Evolutionary conservation across 2,797 vertebrate species (phyloP).

Genomic region (Sardinella longiceps): DNA sequence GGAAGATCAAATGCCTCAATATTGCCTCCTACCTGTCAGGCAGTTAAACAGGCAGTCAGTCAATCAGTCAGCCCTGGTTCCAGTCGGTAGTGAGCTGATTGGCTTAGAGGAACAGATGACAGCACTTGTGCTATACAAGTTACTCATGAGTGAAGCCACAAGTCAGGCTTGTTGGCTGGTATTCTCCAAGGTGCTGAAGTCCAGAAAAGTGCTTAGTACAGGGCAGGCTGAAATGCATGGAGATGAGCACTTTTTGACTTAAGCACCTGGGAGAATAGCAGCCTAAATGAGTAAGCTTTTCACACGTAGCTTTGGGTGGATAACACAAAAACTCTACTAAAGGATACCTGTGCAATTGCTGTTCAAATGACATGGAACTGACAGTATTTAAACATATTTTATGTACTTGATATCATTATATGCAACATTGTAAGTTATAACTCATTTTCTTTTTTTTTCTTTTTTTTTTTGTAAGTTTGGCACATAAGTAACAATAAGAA

Average conservation of each 20-base stretch:
- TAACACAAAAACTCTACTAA: constrained; percentile 40
- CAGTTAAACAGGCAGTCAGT: neutral
- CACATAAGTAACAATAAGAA: constrained; percentile 69
- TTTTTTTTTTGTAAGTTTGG: constrained; percentile 62
- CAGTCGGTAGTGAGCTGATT: neutral
- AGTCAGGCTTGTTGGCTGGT: neutral
- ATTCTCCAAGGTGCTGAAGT: no score
- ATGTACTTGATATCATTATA: constrained; percentile 50
- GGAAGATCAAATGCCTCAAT: neutral
- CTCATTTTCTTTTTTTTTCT: constrained; percentile 55
- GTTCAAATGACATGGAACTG: constrained; percentile 64
- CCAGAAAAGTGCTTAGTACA: no score
- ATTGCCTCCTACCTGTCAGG: neutral
- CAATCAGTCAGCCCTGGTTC: neutral
- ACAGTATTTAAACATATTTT: constrained; percentile 69
- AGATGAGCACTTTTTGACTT: no score
- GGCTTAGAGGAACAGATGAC: neutral
- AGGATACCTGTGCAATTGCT: constrained; percentile 88
- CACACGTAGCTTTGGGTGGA: constrained; percentile 31
- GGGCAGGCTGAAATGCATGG: no score
- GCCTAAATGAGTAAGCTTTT: no score
- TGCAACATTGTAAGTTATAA: constrained; percentile 53
- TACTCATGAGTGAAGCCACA: neutral
- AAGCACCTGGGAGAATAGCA: no score
- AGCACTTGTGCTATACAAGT: neutral